These are phyloP conservation scores for Folsomia manolachei DNA, from an alignment of 2,888 invertebrate genomes.

Conservation along the genomic window DNA sequence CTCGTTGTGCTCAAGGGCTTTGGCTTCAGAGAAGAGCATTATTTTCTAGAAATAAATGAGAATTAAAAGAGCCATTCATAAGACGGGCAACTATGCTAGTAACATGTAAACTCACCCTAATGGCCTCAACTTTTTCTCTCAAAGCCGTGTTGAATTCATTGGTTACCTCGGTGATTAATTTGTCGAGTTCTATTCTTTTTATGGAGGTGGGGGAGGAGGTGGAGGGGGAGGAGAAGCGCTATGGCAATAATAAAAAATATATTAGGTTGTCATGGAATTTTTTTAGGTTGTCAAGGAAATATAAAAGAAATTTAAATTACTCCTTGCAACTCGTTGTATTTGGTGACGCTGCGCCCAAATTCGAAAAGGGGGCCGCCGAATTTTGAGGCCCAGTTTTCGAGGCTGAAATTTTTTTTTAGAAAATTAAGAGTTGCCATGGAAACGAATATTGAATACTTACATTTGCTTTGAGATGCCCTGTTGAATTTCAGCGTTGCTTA, in stretches of 20 bases:
- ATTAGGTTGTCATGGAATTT: too few species aligned
- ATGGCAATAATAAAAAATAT: too few species aligned
- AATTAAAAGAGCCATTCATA: too few species aligned
- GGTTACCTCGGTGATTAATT: constrained; percentile 74
- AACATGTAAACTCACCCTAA: constrained; percentile 63
- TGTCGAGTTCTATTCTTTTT: constrained; percentile 72
- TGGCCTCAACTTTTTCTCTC: constrained; percentile 84
- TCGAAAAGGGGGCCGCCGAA: constrained; percentile 78
- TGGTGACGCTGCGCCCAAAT: constrained; percentile 72
- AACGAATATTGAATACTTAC: constrained; percentile 23
- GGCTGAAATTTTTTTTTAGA: constrained; percentile 62
- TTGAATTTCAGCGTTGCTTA: too few species aligned
- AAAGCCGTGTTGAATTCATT: constrained; percentile 80
- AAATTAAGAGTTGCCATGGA: background rate
- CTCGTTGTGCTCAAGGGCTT: constrained; percentile 40
- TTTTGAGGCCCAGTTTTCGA: constrained; percentile 73
- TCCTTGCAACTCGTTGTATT: constrained; percentile 70
- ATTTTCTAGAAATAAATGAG: too few species aligned
- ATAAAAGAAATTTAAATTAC: constrained; percentile 60
- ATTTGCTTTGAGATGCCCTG: constrained; percentile 38
- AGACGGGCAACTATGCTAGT: too few species aligned
- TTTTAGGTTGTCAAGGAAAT: too few species aligned
- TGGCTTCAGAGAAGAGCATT: constrained; percentile 39
- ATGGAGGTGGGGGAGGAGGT: constrained; percentile 60
- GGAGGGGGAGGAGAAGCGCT: constrained; percentile 70